A percentile compares a stretch with the other conserved stretches of the same genome.
phyloP scores from a whole-genome alignment of 2,797 vertebrate genomes.

The Lophius americanus region DNA sequence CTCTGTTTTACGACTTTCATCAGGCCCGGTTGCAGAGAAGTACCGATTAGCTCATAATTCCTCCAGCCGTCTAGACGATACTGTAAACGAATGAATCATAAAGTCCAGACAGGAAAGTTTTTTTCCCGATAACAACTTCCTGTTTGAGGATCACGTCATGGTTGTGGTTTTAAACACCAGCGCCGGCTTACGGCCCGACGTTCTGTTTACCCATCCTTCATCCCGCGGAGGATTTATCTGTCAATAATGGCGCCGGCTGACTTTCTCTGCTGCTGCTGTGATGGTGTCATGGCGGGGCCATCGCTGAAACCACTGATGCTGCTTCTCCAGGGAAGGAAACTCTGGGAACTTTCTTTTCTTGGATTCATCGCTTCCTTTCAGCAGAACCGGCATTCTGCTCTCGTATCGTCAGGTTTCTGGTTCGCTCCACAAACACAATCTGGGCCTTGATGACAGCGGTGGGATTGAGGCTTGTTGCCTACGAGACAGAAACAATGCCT shows the following conservation, averaged over 20 bases:
- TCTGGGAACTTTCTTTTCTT: not conserved
- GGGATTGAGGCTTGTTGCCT: conserved; percentile 41
- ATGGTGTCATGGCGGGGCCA: too few species aligned
- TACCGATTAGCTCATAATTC: too few species aligned
- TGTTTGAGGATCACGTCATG: too few species aligned
- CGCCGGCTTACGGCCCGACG: not conserved
- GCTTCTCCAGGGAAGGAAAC: too few species aligned
- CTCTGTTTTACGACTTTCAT: too few species aligned
- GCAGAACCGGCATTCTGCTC: not conserved
- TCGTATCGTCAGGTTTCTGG: not conserved
- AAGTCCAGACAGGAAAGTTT: too few species aligned
- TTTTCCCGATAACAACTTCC: too few species aligned
- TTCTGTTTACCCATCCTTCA: not conserved
- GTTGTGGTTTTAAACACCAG: not conserved
- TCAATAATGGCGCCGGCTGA: not conserved
- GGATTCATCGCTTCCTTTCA: not conserved
- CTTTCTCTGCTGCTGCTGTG: not conserved
- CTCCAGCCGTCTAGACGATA: too few species aligned
- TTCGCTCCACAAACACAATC: conserved; percentile 4
- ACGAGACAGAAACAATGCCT: conserved; percentile 39
- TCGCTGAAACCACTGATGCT: not conserved
- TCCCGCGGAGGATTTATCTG: too few species aligned
- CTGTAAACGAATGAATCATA: too few species aligned
- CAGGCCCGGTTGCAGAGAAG: too few species aligned
- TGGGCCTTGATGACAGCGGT: conserved; percentile 26